Evolutionary conservation across 2,113 vertebrate species (phyloP), one percentile per base, ranked within the genome.

Genomic region (Eudorcas thomsonii): DNA sequence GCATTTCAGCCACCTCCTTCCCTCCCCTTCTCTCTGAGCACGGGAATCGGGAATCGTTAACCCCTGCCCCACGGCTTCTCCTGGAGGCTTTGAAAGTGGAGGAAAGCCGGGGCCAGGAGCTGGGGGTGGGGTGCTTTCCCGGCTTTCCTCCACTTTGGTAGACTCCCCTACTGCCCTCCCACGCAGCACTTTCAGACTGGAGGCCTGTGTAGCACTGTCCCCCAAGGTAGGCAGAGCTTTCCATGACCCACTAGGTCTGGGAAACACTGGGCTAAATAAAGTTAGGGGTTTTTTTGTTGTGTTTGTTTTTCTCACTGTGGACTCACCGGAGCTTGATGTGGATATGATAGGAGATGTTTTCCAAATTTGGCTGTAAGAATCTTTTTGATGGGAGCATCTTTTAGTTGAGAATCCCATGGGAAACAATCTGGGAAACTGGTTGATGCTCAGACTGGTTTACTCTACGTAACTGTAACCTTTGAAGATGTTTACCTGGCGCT

Each of bases 381-480:
- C 48, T 84, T 71, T 67, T 23, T 33, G 50, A 85, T 71, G 12
- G 59, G 36, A 60, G 28, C 3, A 48, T 43, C 33, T 87, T 43
- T 80, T 84, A 48, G 48, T 54, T 52, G 82, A 71, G 8, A 60
- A 43, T 54, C 77, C 52, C 9, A 0, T 9, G n/a, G 48, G 11
- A 82, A 55, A 80, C 16, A 52, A 28, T 39, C 52, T 52, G 60
- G 62, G 45, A 39, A 78, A 77, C 1, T 48, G 50, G 8, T 28
- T 50, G 12, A 7, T 52, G n/a, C 45, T 36, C 64, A 7, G 43
- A 33, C 48, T 78, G 30, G 52, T 74, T 89, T 33, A 33, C 11
- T 14, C 12, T 55, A 4, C 15, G 0, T 5, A 2, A 33, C 3
- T 14, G 30, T 39, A 4, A 16, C 14, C 1, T 26, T 74, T 60